Percentiles rank a stretch among this genome's conserved stretches.
phyloP scores from a whole-genome alignment of 2,888 invertebrate species.

The Yponomeuta cagnagella region DNA sequence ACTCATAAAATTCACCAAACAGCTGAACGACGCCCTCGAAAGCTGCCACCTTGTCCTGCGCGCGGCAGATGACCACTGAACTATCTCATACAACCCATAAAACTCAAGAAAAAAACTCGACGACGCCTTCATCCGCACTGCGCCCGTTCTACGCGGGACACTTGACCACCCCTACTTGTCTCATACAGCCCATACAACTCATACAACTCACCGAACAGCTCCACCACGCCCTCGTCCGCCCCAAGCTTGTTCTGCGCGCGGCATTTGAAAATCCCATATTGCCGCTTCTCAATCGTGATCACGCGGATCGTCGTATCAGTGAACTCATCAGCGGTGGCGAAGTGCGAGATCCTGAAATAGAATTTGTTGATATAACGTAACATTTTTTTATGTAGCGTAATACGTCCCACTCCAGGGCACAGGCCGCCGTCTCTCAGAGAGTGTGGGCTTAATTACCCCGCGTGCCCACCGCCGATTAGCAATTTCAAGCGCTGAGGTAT shows the following conservation, averaged over 20 bases:
- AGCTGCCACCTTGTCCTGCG: slow-evolving; percentile 87
- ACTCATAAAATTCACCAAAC: slow-evolving; percentile 74
- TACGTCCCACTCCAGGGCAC: too few species aligned
- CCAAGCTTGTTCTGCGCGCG: slow-evolving; percentile 93
- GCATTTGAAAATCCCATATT: slow-evolving; percentile 90
- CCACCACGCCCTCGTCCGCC: slow-evolving; percentile 84
- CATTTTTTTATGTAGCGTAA: too few species aligned
- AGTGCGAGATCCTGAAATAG: slow-evolving; percentile 84
- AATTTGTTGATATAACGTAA: neutral
- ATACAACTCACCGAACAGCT: slow-evolving; percentile 81
- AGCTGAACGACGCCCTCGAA: slow-evolving; percentile 88
- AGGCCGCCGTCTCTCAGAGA: too few species aligned
- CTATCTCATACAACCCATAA: neutral
- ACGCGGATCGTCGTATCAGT: slow-evolving; percentile 92
- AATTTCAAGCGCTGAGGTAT: too few species aligned
- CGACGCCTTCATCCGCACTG: slow-evolving; percentile 85
- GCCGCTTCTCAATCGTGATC: slow-evolving; percentile 92
- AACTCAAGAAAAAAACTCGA: slow-evolving; percentile 78
- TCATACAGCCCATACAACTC: neutral
- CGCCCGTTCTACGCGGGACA: slow-evolving; percentile 81
- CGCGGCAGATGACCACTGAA: too few species aligned
- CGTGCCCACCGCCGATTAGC: too few species aligned
- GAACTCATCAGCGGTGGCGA: slow-evolving; percentile 93
- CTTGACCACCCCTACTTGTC: neutral
- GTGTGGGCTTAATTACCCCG: too few species aligned